Conservation (phyloP, 2,113 vertebrate species). For the Lagopus leucura region DNA sequence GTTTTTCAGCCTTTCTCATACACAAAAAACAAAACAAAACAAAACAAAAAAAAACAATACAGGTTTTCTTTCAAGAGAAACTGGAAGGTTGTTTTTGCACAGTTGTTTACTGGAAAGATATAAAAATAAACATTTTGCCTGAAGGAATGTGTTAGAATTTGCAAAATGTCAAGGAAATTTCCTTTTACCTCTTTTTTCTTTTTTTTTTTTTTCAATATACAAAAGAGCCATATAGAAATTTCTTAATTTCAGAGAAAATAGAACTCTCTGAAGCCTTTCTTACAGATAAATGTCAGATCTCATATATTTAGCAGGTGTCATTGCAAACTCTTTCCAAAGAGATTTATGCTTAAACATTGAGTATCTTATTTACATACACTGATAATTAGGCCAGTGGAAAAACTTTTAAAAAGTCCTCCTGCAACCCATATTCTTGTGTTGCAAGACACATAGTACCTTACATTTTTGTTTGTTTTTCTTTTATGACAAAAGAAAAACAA, state of each 20-base stretch:
- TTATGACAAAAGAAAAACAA: neutral
- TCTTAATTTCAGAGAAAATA: constrained; percentile 33
- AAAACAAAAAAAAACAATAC: constrained; percentile 23
- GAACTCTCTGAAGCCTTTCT: constrained; percentile 20
- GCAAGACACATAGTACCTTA: neutral
- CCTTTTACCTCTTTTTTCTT: neutral
- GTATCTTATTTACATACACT: neutral
- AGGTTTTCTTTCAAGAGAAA: neutral
- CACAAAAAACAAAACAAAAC: no score
- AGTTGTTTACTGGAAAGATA: constrained; percentile 3
- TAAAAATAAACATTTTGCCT: constrained; percentile 55
- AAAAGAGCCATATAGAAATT: neutral
- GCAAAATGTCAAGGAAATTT: constrained; percentile 45
- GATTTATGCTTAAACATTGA: neutral
- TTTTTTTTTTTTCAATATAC: neutral
- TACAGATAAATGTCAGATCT: constrained; percentile 9
- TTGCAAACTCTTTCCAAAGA: constrained; percentile 11
- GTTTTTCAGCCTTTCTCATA: constrained; percentile 11
- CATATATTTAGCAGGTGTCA: constrained; percentile 20
- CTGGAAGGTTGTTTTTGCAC: neutral
- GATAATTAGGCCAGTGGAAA: neutral
- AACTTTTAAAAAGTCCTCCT: neutral
- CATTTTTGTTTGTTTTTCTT: neutral
- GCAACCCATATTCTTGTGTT: neutral
- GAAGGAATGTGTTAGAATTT: constrained; percentile 38